Evolutionary conservation across 2,888 invertebrate genomes (phyloP), one percentile per base, ranked within the genome.

Genomic region (Diadromus collaris): DNA sequence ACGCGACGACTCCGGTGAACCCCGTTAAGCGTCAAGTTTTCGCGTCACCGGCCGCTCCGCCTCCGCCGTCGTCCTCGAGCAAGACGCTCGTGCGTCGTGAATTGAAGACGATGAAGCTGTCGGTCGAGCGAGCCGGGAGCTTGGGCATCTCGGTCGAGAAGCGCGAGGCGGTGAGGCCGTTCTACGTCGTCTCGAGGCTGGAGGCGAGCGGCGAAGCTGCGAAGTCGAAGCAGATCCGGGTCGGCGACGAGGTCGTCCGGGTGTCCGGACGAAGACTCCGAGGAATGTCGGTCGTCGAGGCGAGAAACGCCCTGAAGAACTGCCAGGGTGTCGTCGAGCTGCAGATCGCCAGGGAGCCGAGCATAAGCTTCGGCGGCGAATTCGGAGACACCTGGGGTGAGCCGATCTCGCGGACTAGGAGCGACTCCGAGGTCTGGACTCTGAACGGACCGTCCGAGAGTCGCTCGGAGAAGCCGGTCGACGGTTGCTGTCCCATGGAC

Each of bases 211-310:
- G 89, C 0, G 89, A 86, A 7, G 90, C 90, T 0, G 85, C 85
- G 0, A 89, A 82, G 44, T 89, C 88, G 54, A 92, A 92, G 21
- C 89, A 92, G 41, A 91, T 94, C 56, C 88, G 90, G 56, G 88
- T 92, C 7, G 93, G 93, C 2, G 94, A 94, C 84, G 92, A 93
- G 83, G 91, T 94, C 34, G 91, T 94, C 5, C 91, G 93, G 74
- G 92, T 93, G 54, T 93, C 93, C 80, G 93, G 93, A 0, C 91
- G 91, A 16, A 90, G 93, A 38, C 84, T 94, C 54, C 90, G 92
- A 5, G 92, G 93, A 0, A 90, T 93, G 81, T 83, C 85, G 1
- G 63, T 65, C 6, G 68, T 85, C 1, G 90, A 90, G 38, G 90
- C 89, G 10, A 86, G 85, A 38, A 86, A 83, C 41, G 84, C 88